These are phyloP conservation scores for Drosophila atroscutellata DNA, from an alignment of 2,888 invertebrate genomes.

Conservation along the genomic window DNA sequence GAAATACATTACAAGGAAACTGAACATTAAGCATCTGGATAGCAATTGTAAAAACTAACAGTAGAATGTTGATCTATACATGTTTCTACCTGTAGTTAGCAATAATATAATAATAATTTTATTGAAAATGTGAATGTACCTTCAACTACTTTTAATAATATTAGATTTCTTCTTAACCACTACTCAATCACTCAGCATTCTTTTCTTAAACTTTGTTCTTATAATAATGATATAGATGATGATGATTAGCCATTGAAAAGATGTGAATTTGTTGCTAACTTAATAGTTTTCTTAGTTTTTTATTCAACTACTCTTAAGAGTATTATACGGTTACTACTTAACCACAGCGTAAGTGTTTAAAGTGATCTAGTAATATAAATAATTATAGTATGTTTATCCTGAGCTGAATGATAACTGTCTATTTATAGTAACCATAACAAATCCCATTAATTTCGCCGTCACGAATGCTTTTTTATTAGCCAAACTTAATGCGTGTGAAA, in stretches of 20 bases:
- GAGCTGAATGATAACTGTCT: background rate
- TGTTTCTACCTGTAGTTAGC: background rate
- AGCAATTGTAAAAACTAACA: background rate
- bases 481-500: conserved; percentile 9
- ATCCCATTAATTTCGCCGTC: conserved; percentile 1
- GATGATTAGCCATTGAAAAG: background rate
- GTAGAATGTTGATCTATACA: background rate
- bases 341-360: no score
- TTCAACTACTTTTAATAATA: background rate
- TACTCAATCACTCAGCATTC: background rate
- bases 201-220: background rate
- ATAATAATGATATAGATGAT: background rate
- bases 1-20: background rate
- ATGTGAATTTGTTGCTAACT: background rate
- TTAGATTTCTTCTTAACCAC: background rate
- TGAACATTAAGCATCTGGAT: background rate
- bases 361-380: no score
- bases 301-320: no score
- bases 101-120: no score
- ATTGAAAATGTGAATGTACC: no score
- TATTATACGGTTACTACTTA: background rate
- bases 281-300: background rate
- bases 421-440: conserved; percentile 1
- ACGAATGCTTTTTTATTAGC: background rate
- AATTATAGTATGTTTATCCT: background rate